Evolutionary conservation across 2,888 invertebrate species (phyloP).

Genomic region (Hyposoter didymator): DNA sequence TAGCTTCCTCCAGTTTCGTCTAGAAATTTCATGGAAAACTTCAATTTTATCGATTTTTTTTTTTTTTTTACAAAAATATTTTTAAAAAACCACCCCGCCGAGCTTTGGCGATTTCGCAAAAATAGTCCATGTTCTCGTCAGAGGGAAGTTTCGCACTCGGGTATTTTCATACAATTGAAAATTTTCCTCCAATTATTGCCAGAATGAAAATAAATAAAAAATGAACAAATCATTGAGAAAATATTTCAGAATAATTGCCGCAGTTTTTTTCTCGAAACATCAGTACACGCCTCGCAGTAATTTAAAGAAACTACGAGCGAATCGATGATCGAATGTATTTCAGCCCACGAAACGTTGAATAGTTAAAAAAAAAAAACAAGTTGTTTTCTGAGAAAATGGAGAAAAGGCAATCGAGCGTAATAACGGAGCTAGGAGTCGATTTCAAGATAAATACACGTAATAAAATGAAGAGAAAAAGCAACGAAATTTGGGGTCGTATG

Average conservation of each 20-base stretch:
- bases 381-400: not conserved
- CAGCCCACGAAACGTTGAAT: not conserved
- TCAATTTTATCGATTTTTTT: not conserved
- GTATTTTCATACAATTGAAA: too few relatives aligned
- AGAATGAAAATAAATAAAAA: too few relatives aligned
- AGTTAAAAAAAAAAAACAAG: not conserved
- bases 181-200: too few relatives aligned
- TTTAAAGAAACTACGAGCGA: not conserved
- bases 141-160: too few relatives aligned
- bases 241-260: not conserved
- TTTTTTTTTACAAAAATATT: too few relatives aligned
- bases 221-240: not conserved
- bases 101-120: too few relatives aligned
- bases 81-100: too few relatives aligned
- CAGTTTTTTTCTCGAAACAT: not conserved
- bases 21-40: not conserved
- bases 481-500: not conserved
- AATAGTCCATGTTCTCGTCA: too few relatives aligned
- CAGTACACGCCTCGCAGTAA: not conserved
- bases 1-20: conserved; percentile 38
- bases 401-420: conserved; percentile 11
- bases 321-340: conserved; percentile 2
- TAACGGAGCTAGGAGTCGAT: conserved; percentile 1
- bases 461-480: not conserved
- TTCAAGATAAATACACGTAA: conserved; percentile 19